Evolutionary conservation across 2,797 vertebrate genomes (phyloP).

Genomic region (Hipposideros larvatus): DNA sequence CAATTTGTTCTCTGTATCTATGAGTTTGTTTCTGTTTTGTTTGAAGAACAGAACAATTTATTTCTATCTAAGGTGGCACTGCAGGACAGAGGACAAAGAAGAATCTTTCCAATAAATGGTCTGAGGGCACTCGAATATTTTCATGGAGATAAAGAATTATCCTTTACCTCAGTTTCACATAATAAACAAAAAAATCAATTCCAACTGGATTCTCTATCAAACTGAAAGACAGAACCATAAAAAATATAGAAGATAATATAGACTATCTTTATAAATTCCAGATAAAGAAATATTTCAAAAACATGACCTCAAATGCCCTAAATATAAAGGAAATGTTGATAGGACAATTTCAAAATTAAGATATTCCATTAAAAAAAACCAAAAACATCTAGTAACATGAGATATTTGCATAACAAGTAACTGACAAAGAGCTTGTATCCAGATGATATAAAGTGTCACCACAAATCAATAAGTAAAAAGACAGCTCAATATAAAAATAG

Average conservation of each 20-base stretch:
- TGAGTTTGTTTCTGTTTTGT: no score
- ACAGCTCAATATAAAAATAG: not conserved
- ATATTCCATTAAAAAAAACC: not conserved
- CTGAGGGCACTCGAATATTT: no score
- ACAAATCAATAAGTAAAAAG: not conserved
- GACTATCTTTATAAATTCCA: not conserved
- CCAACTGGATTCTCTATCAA: not conserved
- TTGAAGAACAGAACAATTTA: no score
- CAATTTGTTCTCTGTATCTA: no score
- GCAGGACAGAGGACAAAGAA: no score
- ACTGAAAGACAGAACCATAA: not conserved
- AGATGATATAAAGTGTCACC: not conserved
- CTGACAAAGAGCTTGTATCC: not conserved
- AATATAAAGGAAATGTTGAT: not conserved
- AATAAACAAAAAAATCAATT: not conserved
- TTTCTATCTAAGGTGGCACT: no score
- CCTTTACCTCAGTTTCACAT: no score
- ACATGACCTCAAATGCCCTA: not conserved
- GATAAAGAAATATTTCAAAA: no score
- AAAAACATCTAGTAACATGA: not conserved
- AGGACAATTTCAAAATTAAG: not conserved
- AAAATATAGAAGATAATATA: not conserved
- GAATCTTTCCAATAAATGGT: no score
- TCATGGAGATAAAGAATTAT: no score
- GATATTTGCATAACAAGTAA: not conserved